Evolutionary conservation across 2,797 vertebrate genomes (phyloP).

Genomic region (Setipinna tenuifilis): DNA sequence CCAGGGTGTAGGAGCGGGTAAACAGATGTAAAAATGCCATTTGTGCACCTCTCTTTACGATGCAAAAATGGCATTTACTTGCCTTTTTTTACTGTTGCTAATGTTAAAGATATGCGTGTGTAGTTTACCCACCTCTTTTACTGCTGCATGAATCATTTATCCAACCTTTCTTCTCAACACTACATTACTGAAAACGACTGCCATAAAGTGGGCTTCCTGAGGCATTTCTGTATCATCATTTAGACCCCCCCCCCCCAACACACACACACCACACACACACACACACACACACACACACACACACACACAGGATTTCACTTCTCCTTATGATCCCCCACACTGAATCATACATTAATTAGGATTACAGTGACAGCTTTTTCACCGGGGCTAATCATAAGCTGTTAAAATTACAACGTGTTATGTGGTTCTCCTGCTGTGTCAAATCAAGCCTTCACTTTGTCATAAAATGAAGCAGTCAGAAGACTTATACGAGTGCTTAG

Average conservation of each 20-base stretch:
- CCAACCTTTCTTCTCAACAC: too few species aligned
- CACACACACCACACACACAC: too few species aligned
- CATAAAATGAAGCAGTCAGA: not conserved
- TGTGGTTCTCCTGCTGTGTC: not conserved
- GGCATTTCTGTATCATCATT: not conserved
- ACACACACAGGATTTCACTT: not conserved
- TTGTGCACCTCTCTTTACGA: too few species aligned
- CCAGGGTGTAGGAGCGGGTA: too few species aligned
- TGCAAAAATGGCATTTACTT: too few species aligned
- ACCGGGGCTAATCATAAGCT: not conserved
- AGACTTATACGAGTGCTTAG: too few species aligned
- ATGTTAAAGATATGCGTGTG: too few species aligned
- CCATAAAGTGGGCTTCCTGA: not conserved
- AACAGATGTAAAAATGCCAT: too few species aligned
- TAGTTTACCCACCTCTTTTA: too few species aligned
- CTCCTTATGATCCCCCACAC: not conserved
- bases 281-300: too few species aligned
- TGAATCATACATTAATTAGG: not conserved
- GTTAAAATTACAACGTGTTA: not conserved
- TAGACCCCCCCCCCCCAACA: not conserved
- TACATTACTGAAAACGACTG: not conserved
- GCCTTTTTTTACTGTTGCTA: too few species aligned
- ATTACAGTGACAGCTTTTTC: not conserved
- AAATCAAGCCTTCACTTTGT: not conserved
- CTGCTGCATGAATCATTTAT: too few species aligned